Conservation (phyloP, 2,113 vertebrate genomes). For the Antechinus stuartii region DNA sequence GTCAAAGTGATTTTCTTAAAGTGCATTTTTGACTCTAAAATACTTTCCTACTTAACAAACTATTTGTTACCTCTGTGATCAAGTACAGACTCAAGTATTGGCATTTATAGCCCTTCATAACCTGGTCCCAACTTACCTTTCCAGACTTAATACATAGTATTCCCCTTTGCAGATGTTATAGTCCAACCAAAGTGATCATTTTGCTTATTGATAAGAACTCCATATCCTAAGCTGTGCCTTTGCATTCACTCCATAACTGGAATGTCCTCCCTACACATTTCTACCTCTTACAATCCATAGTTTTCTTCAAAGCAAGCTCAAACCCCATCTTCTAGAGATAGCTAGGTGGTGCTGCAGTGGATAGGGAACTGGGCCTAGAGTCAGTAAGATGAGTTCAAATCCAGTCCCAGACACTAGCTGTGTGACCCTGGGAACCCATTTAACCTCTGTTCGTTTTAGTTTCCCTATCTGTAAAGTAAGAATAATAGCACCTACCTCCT, state of each 20-base stretch:
- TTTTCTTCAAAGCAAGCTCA: not conserved
- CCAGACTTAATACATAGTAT: not conserved
- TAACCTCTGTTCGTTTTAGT: not conserved
- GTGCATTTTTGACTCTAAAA: not conserved
- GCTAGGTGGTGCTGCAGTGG: not conserved
- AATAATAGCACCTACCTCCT: not conserved
- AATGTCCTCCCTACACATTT: not conserved
- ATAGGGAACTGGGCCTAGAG: not conserved
- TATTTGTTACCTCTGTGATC: not conserved
- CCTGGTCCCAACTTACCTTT: not conserved
- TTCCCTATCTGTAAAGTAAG: not conserved
- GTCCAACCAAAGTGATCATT: not conserved
- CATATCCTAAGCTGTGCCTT: not conserved
- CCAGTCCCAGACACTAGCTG: not conserved
- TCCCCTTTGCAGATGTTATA: no score
- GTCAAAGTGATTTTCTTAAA: not conserved
- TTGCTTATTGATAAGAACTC: not conserved
- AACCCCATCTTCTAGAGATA: not conserved
- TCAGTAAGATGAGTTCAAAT: not conserved
- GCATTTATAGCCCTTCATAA: not conserved
- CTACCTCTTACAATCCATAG: not conserved
- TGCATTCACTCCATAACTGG: not conserved
- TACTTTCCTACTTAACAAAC: not conserved
- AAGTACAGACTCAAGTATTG: not conserved
- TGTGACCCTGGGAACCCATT: not conserved